Evolutionary conservation across 2,888 invertebrate genomes (phyloP), one percentile per base, ranked within the genome.

Genomic region (Drosophila anomelani): DNA sequence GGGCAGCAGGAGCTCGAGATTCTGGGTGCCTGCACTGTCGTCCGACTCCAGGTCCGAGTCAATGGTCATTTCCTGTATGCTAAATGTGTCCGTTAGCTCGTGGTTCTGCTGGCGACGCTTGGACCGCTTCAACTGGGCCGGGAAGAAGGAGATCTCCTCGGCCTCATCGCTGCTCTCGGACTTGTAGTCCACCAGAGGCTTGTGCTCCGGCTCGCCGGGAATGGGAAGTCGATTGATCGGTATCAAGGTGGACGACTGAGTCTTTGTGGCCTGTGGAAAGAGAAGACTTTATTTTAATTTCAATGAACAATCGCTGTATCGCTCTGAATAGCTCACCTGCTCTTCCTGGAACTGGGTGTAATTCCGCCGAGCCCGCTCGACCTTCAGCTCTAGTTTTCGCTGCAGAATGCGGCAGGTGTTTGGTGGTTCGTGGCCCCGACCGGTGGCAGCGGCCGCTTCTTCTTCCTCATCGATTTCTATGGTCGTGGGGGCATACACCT

Each of bases 21-120:
- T 93, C 74, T 92, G 91, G 17, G 92, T 92, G 29, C 83, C 89
- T 49, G 89, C 91, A 71, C 91, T 91, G 67, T 92, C 92, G 67
- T 93, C 92, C 23, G 92, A 92, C 73, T 92, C 90, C 68, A 90
- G 75, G 49, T 92, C 92, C 15, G 92, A 92, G 69, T 92, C 92
- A 41, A 93, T 92, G 38, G 92, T 91, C 92, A 93, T 93, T 71
- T 93, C 93, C 69, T 93, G 92, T 85, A 93, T 92, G 77, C 93
- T 93, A 75, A 93, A 93, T 5, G 92, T 93, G 74, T 93, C 93
- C 26, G 92, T 90, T 13, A 92, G 82, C 60, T 92, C 91, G n/a
- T 87, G 79, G n/a, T 91, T 86, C 66, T 89, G 90, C 68, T 87
- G 89, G 6, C 79, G 87, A 9, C 85, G 87, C 26, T 85, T 84